phyloP scores from a whole-genome alignment of 2,888 invertebrate species.

The Erebia epiphron region DNA sequence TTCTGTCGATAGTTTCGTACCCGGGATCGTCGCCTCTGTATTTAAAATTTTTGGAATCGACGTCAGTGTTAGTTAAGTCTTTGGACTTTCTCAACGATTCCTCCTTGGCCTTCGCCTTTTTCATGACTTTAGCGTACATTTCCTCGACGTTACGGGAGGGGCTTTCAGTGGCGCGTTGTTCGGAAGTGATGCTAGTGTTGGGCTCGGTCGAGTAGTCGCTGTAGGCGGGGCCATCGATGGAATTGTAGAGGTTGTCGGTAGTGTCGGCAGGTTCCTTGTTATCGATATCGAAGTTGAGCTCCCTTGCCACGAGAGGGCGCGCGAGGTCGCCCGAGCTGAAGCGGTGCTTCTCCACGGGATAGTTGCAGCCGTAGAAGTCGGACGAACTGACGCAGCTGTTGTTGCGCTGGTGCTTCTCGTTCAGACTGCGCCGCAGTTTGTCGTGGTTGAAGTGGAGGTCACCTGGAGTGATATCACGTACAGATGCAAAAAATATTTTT shows the following conservation, averaged over 20 bases:
- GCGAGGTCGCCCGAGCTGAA: constrained; percentile 77
- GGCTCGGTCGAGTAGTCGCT: constrained; percentile 66
- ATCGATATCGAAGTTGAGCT: constrained; percentile 73
- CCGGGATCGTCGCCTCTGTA: constrained; percentile 76
- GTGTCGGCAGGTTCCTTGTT: constrained; percentile 51
- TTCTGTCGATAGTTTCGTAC: constrained; percentile 77
- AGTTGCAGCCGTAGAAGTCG: constrained; percentile 81
- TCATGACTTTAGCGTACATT: constrained; percentile 94
- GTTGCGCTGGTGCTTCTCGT: constrained; percentile 79
- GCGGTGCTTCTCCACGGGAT: constrained; percentile 78
- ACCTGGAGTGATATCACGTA: constrained; percentile 54
- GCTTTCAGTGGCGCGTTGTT: constrained; percentile 77
- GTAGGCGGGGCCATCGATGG: constrained; percentile 65
- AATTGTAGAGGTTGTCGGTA: constrained; percentile 69
- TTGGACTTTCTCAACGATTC: constrained; percentile 59
- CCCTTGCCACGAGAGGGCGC: constrained; percentile 74
- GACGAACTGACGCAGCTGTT: constrained; percentile 81
- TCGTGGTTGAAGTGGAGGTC: constrained; percentile 76
- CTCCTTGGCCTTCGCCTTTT: constrained; percentile 84
- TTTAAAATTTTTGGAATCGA: constrained; percentile 53
- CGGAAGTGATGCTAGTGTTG: constrained; percentile 59
- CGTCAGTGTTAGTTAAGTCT: constrained; percentile 53
- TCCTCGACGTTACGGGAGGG: constrained; percentile 90
- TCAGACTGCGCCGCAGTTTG: constrained; percentile 74
- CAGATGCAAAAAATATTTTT: neutral